Evolutionary conservation across 1,140 invertebrate genomes (phyloP).

Genomic region (Drosophila simulans): DNA sequence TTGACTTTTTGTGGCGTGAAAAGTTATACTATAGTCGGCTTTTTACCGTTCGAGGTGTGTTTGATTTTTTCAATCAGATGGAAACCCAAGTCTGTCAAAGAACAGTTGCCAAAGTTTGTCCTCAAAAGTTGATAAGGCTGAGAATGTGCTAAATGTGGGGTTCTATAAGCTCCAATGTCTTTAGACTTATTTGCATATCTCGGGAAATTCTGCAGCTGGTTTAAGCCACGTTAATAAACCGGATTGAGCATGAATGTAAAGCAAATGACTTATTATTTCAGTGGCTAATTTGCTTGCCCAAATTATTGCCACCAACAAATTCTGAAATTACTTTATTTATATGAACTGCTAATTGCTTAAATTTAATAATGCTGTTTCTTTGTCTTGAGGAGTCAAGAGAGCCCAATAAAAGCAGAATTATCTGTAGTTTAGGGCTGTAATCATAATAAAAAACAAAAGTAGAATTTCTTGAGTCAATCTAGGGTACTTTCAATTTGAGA

Average conservation of each 20-base stretch:
- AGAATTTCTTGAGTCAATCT: neutral
- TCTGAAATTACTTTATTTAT: neutral
- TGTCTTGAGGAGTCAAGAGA: neutral
- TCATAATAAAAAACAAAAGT: neutral
- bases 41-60: conserved; percentile 46
- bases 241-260: too few relatives aligned
- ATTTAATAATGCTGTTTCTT: conserved; percentile 14
- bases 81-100: conserved; percentile 30
- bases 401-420: neutral
- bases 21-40: conserved; percentile 18
- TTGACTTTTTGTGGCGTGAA: conserved; percentile 29
- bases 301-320: conserved; percentile 14
- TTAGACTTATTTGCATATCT: conserved; percentile 4
- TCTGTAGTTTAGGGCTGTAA: neutral
- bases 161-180: neutral
- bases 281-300: neutral
- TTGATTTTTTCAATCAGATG: conserved; percentile 30
- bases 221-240: too few relatives aligned
- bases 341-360: conserved; percentile 33
- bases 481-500: neutral
- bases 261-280: neutral
- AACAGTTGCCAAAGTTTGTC: conserved; percentile 20
- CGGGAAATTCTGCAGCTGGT: neutral
- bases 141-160: neutral
- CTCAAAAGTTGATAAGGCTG: conserved; percentile 14